These are phyloP conservation scores for Recurvirostra avosetta DNA, from an alignment of 2,113 vertebrate genomes.

Conservation along the genomic window DNA sequence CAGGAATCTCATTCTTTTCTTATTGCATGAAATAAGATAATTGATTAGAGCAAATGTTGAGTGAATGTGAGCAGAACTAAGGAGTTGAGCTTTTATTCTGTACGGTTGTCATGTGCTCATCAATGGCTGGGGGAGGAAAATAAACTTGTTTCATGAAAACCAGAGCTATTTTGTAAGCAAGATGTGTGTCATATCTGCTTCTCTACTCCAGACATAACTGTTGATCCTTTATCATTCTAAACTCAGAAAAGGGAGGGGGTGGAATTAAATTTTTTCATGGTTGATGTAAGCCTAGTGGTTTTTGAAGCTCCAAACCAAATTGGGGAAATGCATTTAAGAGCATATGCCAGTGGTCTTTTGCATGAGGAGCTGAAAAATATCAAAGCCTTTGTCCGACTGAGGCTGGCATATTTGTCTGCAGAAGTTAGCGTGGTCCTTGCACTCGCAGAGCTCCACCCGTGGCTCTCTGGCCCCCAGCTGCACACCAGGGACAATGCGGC, in stretches of 20 bases:
- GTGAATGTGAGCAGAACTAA: constrained; percentile 36
- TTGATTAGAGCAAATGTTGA: constrained; percentile 39
- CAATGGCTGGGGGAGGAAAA: constrained; percentile 27
- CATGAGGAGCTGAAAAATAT: neutral
- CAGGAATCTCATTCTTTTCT: constrained; percentile 51
- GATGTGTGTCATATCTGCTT: constrained; percentile 28
- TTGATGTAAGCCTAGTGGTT: neutral
- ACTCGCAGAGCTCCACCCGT: neutral
- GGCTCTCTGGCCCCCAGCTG: neutral
- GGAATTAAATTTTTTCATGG: constrained; percentile 30
- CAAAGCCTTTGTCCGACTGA: neutral
- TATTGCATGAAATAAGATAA: constrained; percentile 51
- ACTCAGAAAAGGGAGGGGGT: neutral
- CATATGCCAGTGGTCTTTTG: constrained; percentile 3
- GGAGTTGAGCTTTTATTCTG: constrained; percentile 40
- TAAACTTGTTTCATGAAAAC: constrained; percentile 57
- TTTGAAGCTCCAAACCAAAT: constrained; percentile 35
- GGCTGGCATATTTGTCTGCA: neutral
- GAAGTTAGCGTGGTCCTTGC: neutral
- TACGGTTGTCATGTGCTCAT: constrained; percentile 35
- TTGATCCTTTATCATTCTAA: constrained; percentile 50
- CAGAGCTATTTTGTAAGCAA: constrained; percentile 36
- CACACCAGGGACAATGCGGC: neutral
- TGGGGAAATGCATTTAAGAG: constrained; percentile 2
- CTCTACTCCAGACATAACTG: neutral